Evolutionary conservation across 2,797 vertebrate genomes (phyloP).

Genomic region (Glossophaga mutica): DNA sequence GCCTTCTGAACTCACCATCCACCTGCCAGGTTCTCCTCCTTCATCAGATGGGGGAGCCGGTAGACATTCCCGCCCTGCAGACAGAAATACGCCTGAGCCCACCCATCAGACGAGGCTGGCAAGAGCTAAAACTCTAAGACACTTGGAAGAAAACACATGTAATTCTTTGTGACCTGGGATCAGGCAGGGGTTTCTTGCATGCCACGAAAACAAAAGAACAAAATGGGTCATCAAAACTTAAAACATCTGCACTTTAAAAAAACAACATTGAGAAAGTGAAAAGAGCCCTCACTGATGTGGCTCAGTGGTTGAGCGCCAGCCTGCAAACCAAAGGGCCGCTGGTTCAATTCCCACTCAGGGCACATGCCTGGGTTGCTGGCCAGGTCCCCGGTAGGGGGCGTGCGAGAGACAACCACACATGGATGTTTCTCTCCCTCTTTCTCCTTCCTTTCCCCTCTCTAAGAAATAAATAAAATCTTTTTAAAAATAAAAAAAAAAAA

Average conservation of each 20-base stretch:
- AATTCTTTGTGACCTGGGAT: not conserved
- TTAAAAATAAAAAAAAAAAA: too few relatives aligned
- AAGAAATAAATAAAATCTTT: too few relatives aligned
- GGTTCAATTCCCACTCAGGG: too few relatives aligned
- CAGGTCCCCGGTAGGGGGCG: too few relatives aligned
- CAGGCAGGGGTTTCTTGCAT: not conserved
- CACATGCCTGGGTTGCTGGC: too few relatives aligned
- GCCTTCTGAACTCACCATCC: slow-evolving; percentile 67
- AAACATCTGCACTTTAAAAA: not conserved
- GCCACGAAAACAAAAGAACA: not conserved
- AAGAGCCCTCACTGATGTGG: not conserved
- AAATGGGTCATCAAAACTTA: not conserved
- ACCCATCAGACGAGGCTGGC: not conserved
- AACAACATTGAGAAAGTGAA: not conserved
- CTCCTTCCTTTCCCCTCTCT: too few relatives aligned
- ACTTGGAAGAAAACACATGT: not conserved
- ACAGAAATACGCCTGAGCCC: not conserved
- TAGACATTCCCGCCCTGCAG: slow-evolving; percentile 79
- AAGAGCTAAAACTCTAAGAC: not conserved
- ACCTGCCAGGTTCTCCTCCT: slow-evolving; percentile 51
- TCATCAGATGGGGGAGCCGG: slow-evolving; percentile 53
- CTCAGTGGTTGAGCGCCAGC: too few relatives aligned
- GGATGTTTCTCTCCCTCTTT: too few relatives aligned
- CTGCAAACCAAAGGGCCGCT: too few relatives aligned
- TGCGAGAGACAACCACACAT: too few relatives aligned